phyloP scores from a whole-genome alignment of 2,113 vertebrate species.

The Myrmecobius fasciatus region DNA sequence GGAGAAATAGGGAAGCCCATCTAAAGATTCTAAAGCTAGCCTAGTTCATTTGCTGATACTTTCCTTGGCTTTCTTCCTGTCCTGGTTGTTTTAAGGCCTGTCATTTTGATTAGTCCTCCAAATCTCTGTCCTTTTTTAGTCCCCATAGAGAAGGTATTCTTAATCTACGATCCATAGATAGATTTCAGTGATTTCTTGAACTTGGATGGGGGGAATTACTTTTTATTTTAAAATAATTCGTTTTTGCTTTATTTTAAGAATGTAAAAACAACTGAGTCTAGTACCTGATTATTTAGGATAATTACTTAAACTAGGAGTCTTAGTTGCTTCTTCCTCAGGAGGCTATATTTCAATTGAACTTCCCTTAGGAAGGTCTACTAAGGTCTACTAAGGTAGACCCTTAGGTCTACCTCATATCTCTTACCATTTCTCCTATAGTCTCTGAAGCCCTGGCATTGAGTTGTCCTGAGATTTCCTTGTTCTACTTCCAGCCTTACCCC shows the following conservation, averaged over 20 bases:
- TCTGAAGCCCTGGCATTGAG: neutral
- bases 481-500: neutral
- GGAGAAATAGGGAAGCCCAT: neutral
- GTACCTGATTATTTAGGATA: neutral
- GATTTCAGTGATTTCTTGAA: neutral
- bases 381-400: too few relatives aligned
- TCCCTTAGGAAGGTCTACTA: too few relatives aligned
- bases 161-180: neutral
- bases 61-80: neutral
- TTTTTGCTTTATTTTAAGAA: neutral
- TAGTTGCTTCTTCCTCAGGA: neutral
- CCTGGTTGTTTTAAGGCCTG: neutral
- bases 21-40: neutral
- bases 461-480: neutral
- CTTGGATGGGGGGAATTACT: neutral
- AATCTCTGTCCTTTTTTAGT: neutral
- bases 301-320: neutral
- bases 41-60: neutral
- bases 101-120: neutral
- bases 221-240: neutral
- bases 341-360: neutral
- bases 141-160: neutral
- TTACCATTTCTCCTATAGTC: neutral
- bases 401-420: neutral
- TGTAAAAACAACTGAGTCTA: neutral